phyloP scores from a whole-genome alignment of 1,140 invertebrate species.

The Drosophila sp. region DNA sequence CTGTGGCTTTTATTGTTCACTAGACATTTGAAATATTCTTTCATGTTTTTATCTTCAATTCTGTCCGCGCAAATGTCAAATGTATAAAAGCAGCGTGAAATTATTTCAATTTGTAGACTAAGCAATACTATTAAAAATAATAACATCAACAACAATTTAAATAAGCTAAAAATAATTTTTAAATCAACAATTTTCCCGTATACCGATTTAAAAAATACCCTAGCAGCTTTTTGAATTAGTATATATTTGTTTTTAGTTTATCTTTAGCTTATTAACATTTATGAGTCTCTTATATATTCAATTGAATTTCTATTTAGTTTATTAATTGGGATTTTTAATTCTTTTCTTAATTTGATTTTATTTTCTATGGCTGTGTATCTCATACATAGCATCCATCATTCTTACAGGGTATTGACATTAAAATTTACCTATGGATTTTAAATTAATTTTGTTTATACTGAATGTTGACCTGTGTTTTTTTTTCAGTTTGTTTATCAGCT shows the following conservation, averaged over 20 bases:
- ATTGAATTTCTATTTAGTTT: no score
- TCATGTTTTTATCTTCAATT: constrained; percentile 4
- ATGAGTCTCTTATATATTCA: no score
- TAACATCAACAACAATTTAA: background rate
- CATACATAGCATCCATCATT: background rate
- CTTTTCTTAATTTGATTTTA: background rate
- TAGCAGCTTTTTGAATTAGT: no score
- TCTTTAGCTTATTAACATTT: no score
- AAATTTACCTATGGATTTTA: constrained; percentile 14
- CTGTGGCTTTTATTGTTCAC: constrained; percentile 18
- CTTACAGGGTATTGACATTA: constrained; percentile 3
- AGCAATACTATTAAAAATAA: background rate
- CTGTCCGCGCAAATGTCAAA: constrained; percentile 4
- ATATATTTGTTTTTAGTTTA: no score
- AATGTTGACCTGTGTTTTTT: constrained; percentile 10
- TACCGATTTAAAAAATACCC: no score
- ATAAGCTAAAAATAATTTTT: background rate
- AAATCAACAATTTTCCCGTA: background rate
- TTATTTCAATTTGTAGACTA: background rate
- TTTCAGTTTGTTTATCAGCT: constrained; percentile 20
- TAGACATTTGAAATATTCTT: constrained; percentile 8
- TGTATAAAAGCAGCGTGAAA: constrained; percentile 3
- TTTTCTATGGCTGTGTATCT: background rate
- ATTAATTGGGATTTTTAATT: no score
- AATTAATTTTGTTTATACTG: constrained; percentile 19